Base-by-base conservation (phyloP, 2,888 invertebrate genomes). In the Oligia latruncula region DNA sequence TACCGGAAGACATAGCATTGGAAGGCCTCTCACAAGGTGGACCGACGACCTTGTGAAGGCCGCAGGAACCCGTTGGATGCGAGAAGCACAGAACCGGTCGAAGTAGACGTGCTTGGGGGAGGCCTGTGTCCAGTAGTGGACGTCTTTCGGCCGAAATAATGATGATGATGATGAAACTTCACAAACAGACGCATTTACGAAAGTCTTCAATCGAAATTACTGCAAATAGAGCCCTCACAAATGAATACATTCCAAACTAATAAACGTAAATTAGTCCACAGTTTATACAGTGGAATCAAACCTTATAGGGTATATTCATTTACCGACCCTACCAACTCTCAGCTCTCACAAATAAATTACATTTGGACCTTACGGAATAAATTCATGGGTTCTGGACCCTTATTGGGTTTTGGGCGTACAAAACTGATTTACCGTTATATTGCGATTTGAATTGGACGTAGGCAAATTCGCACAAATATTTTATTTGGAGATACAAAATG, bases 281-380 rank as follows among this genome's bases (percentile, higher is more conserved):
- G 68, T 75, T 78, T 66, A 72, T 85, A 87, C 74, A 76, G 58
- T 65, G 8, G 68, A 85, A 70, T 73, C 77, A 76, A 75, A 71
- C 71, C 68, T 64, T 64, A 76, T 73, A 74, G 68, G 79, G 81
- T 72, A 49, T 35, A 60, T 74, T 67, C 77, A 83, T 86, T 87
- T 86, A 74, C 76, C 77, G 76, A 74, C 67, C 73, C 70, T 29
- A 13, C 62, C 60, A 71, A 82, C 72, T 76, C 23, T 55, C 29
- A 40, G n/a, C 64, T 43, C 78, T 86, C 62, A 66, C 81, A 88
- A 88, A 88, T 86, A 87, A 84, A 88, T 87, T 87, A 84, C 68
- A 70, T 88, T 86, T 46, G 76, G 40, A 55, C 77, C 77, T 46
- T 74, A 71, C 70, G 35, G 66, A 81, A 81, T 84, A 72, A 76